Percentiles rank a stretch among this genome's conserved stretches.
Evolutionary conservation across 2,888 invertebrate species (phyloP).

Genomic region (Branchipolynoe longqiensis): DNA sequence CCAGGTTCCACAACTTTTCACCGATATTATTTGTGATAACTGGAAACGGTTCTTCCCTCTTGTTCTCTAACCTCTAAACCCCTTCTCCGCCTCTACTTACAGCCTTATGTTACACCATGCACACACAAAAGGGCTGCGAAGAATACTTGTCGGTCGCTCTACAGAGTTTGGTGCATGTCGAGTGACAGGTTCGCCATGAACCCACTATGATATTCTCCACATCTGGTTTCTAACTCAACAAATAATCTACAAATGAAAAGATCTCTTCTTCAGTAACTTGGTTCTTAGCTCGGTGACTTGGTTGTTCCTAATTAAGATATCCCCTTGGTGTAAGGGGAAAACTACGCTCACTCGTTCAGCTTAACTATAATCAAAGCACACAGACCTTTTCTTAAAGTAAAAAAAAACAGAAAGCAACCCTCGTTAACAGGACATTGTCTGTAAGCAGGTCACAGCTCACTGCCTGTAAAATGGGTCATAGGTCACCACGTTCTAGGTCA

Average conservation of each 20-base stretch:
- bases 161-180: background rate
- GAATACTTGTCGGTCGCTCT: background rate
- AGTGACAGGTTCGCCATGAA: background rate
- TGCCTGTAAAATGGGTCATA: constrained; percentile 52
- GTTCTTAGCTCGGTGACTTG: constrained; percentile 23
- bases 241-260: constrained; percentile 46
- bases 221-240: constrained; percentile 43
- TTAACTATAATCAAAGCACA: constrained; percentile 53
- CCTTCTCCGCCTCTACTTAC: background rate
- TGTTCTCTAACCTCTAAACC: background rate
- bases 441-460: constrained; percentile 44
- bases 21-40: background rate
- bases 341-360: constrained; percentile 53
- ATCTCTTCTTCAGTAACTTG: constrained; percentile 49
- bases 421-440: constrained; percentile 38
- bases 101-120: background rate
- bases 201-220: background rate
- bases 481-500: constrained; percentile 39
- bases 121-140: background rate
- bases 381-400: constrained; percentile 46
- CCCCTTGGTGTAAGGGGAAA: constrained; percentile 5
- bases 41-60: background rate
- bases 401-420: background rate
- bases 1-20: background rate
- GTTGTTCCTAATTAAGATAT: background rate